Evolutionary conservation across 2,888 invertebrate species (phyloP).

Genomic region (Andricus curvator): DNA sequence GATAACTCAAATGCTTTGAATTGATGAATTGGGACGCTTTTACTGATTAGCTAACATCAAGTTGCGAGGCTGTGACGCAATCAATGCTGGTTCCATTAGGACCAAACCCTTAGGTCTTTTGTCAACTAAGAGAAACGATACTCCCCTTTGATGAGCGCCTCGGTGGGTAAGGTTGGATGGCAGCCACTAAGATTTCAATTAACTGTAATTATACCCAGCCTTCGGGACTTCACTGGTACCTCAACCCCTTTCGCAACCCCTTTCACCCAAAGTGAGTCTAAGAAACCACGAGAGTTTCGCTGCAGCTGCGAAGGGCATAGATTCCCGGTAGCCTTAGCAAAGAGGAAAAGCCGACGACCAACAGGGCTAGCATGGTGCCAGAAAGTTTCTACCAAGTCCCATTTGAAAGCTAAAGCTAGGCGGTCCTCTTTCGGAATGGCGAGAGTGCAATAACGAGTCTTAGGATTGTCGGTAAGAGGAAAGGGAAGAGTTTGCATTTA

Average conservation of each 20-base stretch:
- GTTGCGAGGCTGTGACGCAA: background rate
- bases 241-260: slow-evolving; percentile 46
- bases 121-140: slow-evolving; percentile 38
- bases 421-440: slow-evolving; percentile 49
- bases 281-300: slow-evolving; percentile 52
- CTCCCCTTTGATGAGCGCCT: background rate
- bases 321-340: slow-evolving; percentile 18
- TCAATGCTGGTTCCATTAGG: background rate
- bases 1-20: no score
- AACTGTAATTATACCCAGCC: slow-evolving; percentile 71
- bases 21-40: background rate
- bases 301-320: slow-evolving; percentile 52
- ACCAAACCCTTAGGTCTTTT: background rate
- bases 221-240: slow-evolving; percentile 58
- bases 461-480: slow-evolving; percentile 42
- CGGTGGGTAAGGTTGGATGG: slow-evolving; percentile 58
- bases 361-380: slow-evolving; percentile 61
- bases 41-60: background rate
- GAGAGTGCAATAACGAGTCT: slow-evolving; percentile 38
- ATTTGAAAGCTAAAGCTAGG: slow-evolving; percentile 67
- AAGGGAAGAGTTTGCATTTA: slow-evolving; percentile 61
- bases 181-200: slow-evolving; percentile 74
- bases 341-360: slow-evolving; percentile 41
- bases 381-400: slow-evolving; percentile 74
- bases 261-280: slow-evolving; percentile 41